Base-by-base conservation (phyloP, 2,888 invertebrate species). In the Agapetus fuscipes region DNA sequence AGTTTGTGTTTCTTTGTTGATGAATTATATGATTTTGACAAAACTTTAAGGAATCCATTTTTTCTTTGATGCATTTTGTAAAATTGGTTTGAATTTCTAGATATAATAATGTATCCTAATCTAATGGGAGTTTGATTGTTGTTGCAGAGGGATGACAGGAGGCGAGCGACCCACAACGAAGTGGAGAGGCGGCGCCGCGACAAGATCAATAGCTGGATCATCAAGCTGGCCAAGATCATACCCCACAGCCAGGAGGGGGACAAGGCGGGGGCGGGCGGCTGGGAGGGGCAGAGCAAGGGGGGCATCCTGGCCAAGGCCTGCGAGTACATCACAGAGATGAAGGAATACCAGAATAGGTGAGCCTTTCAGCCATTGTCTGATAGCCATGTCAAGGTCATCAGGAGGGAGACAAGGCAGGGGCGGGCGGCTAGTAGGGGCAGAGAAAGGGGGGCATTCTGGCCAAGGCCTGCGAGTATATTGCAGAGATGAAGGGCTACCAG, bases 131-230 rank as follows among this genome's bases (percentile, higher is more conserved):
- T 20, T 20, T 20, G 20, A 20, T 20, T 46, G 9, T 20, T 20
- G 20, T 62, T 59, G 41, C 56, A 83, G 81, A 77, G 89, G 43
- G 91, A 93, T 54, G 91, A 93, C 54, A 79, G 86, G 56, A 71
- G 93, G 49, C 72, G 94, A 57, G 90, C 89, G 3, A 94, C 91
- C 13, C 94, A 95, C 60, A 95, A 95, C 58, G 94, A 94, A 71
- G 94, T 96, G 2, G 95, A 96, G 61, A 75, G 95, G 52, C 70
- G 95, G 47, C 72, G 96, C 30, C 69, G 96, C 51, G 94, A 95
- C 57, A 96, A 95, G 72, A 96, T 96, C 48, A 96, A 96, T 61
- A 89, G 83, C 56, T 96, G 95, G 95, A 96, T 96, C 50, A 80
- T 86, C 34, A 90, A 89, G 60, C 65, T 96, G 41, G 88, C 91